Conservation (phyloP, 2,113 vertebrate species). For the Actenoides lindsayi region DNA sequence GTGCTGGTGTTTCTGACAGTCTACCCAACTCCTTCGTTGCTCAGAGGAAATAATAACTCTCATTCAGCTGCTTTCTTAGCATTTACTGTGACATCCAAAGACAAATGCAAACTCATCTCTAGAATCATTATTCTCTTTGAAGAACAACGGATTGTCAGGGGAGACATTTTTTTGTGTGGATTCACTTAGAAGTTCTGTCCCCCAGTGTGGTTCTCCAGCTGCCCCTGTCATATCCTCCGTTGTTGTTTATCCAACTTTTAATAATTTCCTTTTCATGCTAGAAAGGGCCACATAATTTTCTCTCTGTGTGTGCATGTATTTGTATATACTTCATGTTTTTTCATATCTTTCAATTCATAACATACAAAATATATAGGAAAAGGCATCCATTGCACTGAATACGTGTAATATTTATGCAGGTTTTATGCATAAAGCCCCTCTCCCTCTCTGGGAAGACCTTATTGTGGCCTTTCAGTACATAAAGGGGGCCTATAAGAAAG, state of each 20-base stretch:
- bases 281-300: slow-evolving; percentile 60
- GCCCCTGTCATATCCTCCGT: slow-evolving; percentile 54
- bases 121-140: slow-evolving; percentile 73
- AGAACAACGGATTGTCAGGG: slow-evolving; percentile 67
- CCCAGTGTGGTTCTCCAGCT: slow-evolving; percentile 67
- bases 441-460: background rate
- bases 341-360: slow-evolving; percentile 14
- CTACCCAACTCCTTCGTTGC: slow-evolving; percentile 34
- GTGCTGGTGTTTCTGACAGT: slow-evolving; percentile 34
- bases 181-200: slow-evolving; percentile 70
- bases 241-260: slow-evolving; percentile 67
- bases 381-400: background rate
- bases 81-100: slow-evolving; percentile 61
- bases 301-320: slow-evolving; percentile 61
- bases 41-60: slow-evolving; percentile 64
- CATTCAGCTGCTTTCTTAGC: slow-evolving; percentile 62
- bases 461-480: background rate
- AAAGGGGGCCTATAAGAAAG: background rate
- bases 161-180: slow-evolving; percentile 62
- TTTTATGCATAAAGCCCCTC: background rate
- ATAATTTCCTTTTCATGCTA: slow-evolving; percentile 66
- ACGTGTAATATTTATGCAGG: background rate
- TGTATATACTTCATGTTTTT: slow-evolving; percentile 44
- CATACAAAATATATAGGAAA: slow-evolving; percentile 15
- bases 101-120: slow-evolving; percentile 69